phyloP scores from a whole-genome alignment of 1,140 invertebrate species.

The Heliothis virescens region DNA sequence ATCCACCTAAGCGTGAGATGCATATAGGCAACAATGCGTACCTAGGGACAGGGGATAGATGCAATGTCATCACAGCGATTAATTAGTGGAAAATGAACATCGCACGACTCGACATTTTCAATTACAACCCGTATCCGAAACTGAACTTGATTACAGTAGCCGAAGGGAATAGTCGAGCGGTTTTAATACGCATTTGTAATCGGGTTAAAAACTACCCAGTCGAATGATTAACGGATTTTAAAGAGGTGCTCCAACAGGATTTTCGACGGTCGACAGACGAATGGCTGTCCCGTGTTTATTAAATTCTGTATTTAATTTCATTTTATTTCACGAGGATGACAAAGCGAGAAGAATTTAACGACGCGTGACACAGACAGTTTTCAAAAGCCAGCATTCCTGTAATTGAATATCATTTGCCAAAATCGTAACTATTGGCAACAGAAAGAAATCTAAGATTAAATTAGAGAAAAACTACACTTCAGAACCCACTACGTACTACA shows the following conservation, averaged over 20 bases:
- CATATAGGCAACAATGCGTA: constrained; percentile 52
- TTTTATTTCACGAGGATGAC: background rate
- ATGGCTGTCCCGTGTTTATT: constrained; percentile 20
- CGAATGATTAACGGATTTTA: constrained; percentile 61
- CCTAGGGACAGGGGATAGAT: constrained; percentile 59
- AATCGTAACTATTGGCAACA: too few relatives aligned
- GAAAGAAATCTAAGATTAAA: too few relatives aligned
- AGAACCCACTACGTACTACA: too few relatives aligned
- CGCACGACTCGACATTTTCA: constrained; percentile 82
- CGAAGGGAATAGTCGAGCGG: constrained; percentile 69
- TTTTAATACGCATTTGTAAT: constrained; percentile 70
- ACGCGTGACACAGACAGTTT: background rate
- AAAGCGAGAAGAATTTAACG: background rate
- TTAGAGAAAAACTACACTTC: too few relatives aligned
- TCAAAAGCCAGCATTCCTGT: too few relatives aligned
- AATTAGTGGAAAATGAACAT: constrained; percentile 85
- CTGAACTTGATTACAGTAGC: constrained; percentile 76
- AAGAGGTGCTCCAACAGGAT: constrained; percentile 11
- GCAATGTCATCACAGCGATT: constrained; percentile 82
- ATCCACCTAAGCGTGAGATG: constrained; percentile 23
- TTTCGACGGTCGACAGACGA: constrained; percentile 18
- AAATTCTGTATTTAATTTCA: constrained; percentile 4
- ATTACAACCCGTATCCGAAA: constrained; percentile 77
- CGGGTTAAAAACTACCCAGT: constrained; percentile 72
- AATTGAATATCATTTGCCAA: too few relatives aligned